Percentiles rank a stretch among this genome's conserved stretches.
Conservation (phyloP, 1,140 invertebrate genomes). For the Glossosoma conforme region DNA sequence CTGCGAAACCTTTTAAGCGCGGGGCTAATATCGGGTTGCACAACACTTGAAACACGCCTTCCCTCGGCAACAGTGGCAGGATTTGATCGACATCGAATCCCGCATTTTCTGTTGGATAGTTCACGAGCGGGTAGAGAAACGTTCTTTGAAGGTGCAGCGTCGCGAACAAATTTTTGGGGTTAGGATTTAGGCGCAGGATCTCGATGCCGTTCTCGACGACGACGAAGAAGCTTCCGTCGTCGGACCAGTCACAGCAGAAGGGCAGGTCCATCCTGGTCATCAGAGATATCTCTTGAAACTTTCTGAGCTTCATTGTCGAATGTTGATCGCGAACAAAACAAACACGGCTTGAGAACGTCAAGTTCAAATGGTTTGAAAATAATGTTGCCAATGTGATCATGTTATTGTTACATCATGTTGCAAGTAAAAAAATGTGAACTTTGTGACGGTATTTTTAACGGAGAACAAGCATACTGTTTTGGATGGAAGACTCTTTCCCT, state of each 20-base stretch:
- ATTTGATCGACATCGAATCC: not conserved
- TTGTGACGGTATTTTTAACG: too few relatives aligned
- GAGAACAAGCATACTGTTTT: too few relatives aligned
- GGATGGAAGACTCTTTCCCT: too few relatives aligned
- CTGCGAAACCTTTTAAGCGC: not conserved
- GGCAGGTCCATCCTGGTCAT: conserved; percentile 3
- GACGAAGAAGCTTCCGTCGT: conserved; percentile 17
- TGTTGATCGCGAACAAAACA: too few relatives aligned
- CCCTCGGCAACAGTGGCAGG: not conserved
- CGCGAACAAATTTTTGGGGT: conserved; percentile 9
- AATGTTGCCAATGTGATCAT: too few relatives aligned
- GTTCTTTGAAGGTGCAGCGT: conserved; percentile 3
- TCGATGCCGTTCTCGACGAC: conserved; percentile 8
- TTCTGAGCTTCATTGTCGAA: conserved; percentile 13
- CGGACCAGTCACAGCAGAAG: conserved; percentile 16
- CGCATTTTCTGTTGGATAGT: conserved; percentile 16
- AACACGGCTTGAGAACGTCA: not conserved
- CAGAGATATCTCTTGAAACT: not conserved
- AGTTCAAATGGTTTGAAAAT: not conserved
- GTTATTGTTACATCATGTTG: too few relatives aligned
- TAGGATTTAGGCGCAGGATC: conserved; percentile 12
- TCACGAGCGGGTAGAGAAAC: conserved; percentile 10
- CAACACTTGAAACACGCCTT: conserved; percentile 1
- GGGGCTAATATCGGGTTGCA: conserved; percentile 13
- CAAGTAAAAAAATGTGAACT: too few relatives aligned